Percentiles rank a stretch among this genome's conserved stretches.
These are phyloP conservation scores for Glyphotaelius pellucidus DNA, from an alignment of 2,888 invertebrate genomes.

Conservation along the genomic window DNA sequence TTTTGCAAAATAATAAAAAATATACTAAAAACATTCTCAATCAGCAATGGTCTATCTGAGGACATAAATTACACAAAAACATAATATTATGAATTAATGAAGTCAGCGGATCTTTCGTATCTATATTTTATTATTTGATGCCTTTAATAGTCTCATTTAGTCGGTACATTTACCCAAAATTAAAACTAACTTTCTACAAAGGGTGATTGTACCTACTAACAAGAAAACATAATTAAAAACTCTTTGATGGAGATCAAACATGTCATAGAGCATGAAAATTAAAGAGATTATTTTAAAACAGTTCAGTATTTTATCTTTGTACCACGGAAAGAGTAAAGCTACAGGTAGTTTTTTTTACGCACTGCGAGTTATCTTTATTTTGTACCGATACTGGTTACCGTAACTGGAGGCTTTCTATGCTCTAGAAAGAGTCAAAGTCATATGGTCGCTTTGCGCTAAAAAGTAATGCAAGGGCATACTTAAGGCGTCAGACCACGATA, in stretches of 20 bases:
- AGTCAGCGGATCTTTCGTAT: background rate
- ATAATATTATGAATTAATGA: background rate
- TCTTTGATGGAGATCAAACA: background rate
- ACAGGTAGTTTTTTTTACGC: too few species aligned
- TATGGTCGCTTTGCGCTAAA: background rate
- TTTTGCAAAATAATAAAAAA: background rate
- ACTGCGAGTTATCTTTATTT: background rate
- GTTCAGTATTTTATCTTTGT: background rate
- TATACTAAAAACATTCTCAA: background rate
- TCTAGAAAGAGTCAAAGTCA: too few species aligned
- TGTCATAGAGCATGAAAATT: background rate
- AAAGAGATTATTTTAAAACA: background rate
- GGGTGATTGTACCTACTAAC: background rate
- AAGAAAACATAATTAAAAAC: background rate
- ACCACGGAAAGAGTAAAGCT: background rate
- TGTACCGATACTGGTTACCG: too few species aligned
- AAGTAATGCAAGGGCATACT: background rate
- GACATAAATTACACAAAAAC: background rate
- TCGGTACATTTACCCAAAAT: background rate
- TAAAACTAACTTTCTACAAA: background rate
- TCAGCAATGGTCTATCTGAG: background rate
- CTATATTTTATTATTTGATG: too few species aligned
- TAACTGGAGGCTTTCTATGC: too few species aligned
- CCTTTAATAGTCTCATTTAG: background rate
- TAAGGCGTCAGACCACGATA: too few species aligned